A percentile compares a stretch with the other conserved stretches of the same genome.
Conservation (phyloP, 1,140 invertebrate genomes). For the Pogonus chalceus region DNA sequence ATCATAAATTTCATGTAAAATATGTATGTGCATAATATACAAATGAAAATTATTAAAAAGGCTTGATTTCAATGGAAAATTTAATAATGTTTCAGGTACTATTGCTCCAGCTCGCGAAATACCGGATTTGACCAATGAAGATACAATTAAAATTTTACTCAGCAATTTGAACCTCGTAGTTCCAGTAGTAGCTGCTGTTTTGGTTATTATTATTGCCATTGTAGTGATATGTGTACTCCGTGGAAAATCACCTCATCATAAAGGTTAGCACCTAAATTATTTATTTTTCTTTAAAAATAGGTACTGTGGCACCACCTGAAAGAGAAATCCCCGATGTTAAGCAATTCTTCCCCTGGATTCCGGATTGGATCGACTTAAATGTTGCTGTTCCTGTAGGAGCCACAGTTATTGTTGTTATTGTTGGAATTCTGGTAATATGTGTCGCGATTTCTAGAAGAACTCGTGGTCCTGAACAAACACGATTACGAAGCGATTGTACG, state of each 20-base stretch:
- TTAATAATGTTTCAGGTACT: constrained; percentile 69
- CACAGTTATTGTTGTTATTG: constrained; percentile 75
- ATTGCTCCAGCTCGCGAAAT: constrained; percentile 83
- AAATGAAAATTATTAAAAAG: no score
- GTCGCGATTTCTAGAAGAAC: constrained; percentile 69
- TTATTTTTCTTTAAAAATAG: constrained; percentile 39
- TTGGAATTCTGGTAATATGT: constrained; percentile 81
- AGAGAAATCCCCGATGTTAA: constrained; percentile 47
- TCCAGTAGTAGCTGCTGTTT: constrained; percentile 80
- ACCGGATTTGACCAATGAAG: constrained; percentile 63
- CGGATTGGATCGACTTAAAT: constrained; percentile 76
- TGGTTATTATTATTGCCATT: constrained; percentile 85
- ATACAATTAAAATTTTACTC: constrained; percentile 71
- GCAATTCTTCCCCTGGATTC: constrained; percentile 66
- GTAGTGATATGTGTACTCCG: constrained; percentile 82
- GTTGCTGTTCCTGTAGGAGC: constrained; percentile 74
- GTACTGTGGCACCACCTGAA: constrained; percentile 67
- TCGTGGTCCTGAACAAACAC: constrained; percentile 60
- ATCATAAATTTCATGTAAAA: constrained; percentile 8
- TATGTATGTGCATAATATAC: no score
- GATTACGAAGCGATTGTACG: constrained; percentile 62
- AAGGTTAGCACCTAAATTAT: constrained; percentile 52
- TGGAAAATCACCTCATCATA: constrained; percentile 67
- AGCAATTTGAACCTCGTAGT: constrained; percentile 87
- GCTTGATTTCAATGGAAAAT: no score